A percentile compares a stretch with the other conserved stretches of the same genome.
phyloP scores from a whole-genome alignment of 2,888 invertebrate genomes.

The Lordiphosa fenestrarum region DNA sequence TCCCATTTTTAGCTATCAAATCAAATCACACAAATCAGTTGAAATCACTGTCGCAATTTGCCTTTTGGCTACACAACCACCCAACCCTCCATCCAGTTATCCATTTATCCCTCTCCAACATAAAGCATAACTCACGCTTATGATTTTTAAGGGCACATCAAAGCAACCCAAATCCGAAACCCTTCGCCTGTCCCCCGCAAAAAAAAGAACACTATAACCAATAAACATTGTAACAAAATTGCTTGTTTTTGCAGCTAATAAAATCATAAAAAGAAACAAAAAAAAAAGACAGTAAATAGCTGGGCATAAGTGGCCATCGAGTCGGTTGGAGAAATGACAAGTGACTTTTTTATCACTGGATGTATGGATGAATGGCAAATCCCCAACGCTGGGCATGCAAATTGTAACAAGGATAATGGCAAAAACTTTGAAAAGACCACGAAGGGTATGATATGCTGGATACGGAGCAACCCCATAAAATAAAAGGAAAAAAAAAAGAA shows the following conservation, averaged over 20 bases:
- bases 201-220: constrained; percentile 59
- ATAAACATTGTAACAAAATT: constrained; percentile 72
- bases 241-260: constrained; percentile 75
- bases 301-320: constrained; percentile 50
- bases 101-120: constrained; percentile 24
- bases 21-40: constrained; percentile 68
- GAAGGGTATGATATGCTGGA: constrained; percentile 2
- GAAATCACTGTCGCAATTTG: constrained; percentile 67
- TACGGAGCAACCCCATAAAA: constrained; percentile 43
- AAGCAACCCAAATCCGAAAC: constrained; percentile 33
- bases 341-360: constrained; percentile 66
- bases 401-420: constrained; percentile 70
- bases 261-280: constrained; percentile 70
- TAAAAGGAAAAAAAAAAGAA: constrained; percentile 7
- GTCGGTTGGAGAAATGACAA: constrained; percentile 52
- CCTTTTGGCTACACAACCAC: constrained; percentile 25
- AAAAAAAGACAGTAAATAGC: constrained; percentile 46
- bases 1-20: constrained; percentile 31
- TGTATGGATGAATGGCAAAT: constrained; percentile 55
- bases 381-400: constrained; percentile 63
- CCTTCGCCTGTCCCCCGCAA: constrained; percentile 25
- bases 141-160: constrained; percentile 74
- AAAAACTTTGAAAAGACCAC: constrained; percentile 65
- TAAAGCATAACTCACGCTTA: constrained; percentile 69
- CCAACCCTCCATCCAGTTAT: constrained; percentile 31